These are phyloP conservation scores for Bos javanicus DNA, from an alignment of 2,113 vertebrate genomes.

Conservation along the genomic window DNA sequence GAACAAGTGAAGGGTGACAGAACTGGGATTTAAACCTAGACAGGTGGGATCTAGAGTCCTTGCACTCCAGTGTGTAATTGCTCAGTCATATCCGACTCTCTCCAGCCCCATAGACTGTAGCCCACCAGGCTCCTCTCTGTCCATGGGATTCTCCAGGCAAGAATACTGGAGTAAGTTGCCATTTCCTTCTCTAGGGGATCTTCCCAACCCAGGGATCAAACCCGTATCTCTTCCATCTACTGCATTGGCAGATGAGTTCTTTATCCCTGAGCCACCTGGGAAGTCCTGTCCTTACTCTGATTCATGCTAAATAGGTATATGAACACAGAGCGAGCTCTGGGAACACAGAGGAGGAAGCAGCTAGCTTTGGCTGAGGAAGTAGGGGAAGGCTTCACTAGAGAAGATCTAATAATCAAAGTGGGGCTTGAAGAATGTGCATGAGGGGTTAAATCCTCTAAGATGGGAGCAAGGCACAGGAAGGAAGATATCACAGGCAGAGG, in stretches of 20 bases:
- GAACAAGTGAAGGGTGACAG: not conserved
- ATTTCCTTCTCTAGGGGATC: not conserved
- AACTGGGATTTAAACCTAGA: not conserved
- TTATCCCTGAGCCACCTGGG: not conserved
- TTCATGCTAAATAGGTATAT: not conserved
- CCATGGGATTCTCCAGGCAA: not conserved
- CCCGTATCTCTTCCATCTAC: not conserved
- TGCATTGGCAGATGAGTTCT: not conserved
- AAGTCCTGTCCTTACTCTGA: not conserved
- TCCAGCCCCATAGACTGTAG: not conserved
- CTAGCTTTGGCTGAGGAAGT: not conserved
- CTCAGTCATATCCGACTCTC: not conserved
- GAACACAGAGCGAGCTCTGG: not conserved
- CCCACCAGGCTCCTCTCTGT: not conserved
- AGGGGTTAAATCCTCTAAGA: not conserved
- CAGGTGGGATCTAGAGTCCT: not conserved
- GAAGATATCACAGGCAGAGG: not conserved
- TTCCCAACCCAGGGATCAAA: not conserved
- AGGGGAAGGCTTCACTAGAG: not conserved
- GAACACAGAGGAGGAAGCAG: not conserved
- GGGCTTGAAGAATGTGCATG: not conserved
- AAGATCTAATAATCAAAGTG: not conserved
- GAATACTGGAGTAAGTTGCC: not conserved
- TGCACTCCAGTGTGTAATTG: not conserved
- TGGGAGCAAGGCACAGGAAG: not conserved